Base-by-base conservation (phyloP, 2,888 invertebrate genomes). In the Caenorhabditis plicata region DNA sequence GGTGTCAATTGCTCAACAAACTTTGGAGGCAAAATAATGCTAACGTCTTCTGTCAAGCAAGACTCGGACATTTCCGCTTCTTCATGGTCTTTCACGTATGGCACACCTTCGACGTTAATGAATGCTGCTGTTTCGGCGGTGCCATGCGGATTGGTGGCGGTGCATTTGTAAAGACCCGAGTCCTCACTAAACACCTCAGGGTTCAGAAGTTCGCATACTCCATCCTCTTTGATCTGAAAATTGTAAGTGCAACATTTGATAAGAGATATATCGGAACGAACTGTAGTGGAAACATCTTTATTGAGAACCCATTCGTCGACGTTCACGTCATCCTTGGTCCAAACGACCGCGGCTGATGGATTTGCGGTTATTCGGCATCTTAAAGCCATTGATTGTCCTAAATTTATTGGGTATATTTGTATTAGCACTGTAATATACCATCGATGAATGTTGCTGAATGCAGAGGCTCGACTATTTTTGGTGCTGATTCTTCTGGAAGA, bases 271-370 rank as follows among this genome's bases (percentile, higher is more conserved):
- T n/a, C n/a, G n/a, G n/a, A n/a, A n/a, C n/a, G n/a, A n/a, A n/a
- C 68, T 52, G 47, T 29, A 5, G 69, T 62, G 1, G 56, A 47
- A 7, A 69, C 66, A 46, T 69, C 68, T 40, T 68, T 71, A 31
- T 69, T 69, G 53, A 65, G 40, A 15, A 69, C 68, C 71, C 71
- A 69, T 25, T 64, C 60, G 17, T 70, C 68, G 9, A 73, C 68
- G 43, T 71, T 54, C 15, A 64, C 41, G 33, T 72, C 74, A 38
- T 74, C 74, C 48, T 72, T 74, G 15, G 70, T 68, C 74, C 74
- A 74, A 15, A 60, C 68, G 27, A 73, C 56, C 15, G 64, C 65
- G 15, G 74, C 72, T 1, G 68, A 67, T 22, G 74, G 74, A 33
- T 44, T 54, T 2, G 72, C 74, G 19, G 61, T 62, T 44, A 74